Evolutionary conservation across 2,113 vertebrate genomes (phyloP).

Genomic region (Axis porcinus): DNA sequence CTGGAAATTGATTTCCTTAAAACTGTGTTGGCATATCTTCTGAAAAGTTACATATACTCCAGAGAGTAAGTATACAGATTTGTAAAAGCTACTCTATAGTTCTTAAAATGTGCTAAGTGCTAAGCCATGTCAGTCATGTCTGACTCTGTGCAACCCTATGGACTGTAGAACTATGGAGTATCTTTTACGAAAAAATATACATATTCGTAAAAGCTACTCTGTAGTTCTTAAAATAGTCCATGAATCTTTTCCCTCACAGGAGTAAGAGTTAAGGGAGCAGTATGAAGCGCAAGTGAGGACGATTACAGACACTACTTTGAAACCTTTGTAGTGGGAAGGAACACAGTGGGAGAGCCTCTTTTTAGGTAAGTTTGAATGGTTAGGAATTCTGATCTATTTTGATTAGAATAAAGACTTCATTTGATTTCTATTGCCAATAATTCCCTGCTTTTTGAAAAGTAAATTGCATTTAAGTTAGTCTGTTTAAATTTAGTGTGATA

Average conservation of each 20-base stretch:
- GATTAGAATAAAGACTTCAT: not conserved
- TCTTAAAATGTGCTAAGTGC: not conserved
- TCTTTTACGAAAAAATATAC: not conserved
- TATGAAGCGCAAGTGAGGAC: not conserved
- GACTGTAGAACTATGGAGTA: not conserved
- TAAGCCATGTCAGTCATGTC: not conserved
- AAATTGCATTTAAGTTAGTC: not conserved
- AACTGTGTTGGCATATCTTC: not conserved
- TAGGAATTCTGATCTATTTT: not conserved
- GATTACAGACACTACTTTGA: not conserved
- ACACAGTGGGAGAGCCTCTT: not conserved
- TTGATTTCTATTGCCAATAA: not conserved
- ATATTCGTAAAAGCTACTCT: not conserved
- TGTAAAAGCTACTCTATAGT: not conserved
- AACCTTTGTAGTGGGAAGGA: not conserved
- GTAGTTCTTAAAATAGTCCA: not conserved
- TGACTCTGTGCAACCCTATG: not conserved
- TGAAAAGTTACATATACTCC: not conserved
- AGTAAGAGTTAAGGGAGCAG: not conserved
- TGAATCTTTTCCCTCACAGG: accelerated
- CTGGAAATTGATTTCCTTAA: not conserved
- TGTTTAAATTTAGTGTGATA: not conserved
- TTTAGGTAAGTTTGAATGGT: not conserved
- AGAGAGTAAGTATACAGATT: not conserved
- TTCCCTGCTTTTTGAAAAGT: not conserved